Evolutionary conservation across 2,113 vertebrate species (phyloP).

Genomic region (Cervus canadensis): DNA sequence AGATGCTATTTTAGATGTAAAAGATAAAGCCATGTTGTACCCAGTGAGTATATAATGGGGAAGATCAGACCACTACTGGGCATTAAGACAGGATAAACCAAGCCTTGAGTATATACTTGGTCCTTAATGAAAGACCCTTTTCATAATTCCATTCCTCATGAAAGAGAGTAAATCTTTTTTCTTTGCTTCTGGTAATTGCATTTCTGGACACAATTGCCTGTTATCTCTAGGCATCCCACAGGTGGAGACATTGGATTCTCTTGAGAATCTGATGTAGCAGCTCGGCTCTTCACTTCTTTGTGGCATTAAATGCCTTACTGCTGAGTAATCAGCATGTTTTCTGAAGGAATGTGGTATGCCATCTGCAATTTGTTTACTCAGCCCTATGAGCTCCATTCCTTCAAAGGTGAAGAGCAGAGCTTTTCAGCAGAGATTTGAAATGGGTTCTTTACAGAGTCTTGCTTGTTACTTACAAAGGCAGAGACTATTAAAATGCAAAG

Average conservation of each 20-base stretch:
- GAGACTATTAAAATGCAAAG: conserved; percentile 48
- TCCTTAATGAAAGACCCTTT: conserved; percentile 58
- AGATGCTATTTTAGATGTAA: background rate
- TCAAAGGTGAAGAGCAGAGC: conserved; percentile 32
- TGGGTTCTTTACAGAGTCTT: background rate
- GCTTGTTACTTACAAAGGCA: background rate
- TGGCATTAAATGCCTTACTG: conserved; percentile 64
- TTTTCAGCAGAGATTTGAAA: conserved; percentile 40
- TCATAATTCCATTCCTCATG: conserved; percentile 36
- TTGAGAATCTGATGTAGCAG: conserved; percentile 53
- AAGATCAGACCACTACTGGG: conserved; percentile 41
- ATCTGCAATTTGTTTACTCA: conserved; percentile 68
- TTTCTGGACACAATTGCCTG: conserved; percentile 73
- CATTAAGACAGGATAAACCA: conserved; percentile 39
- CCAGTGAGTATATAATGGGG: background rate
- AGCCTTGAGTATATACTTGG: conserved; percentile 42
- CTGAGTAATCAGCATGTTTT: conserved; percentile 54
- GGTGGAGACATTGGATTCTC: conserved; percentile 71
- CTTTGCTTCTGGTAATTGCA: conserved; percentile 62
- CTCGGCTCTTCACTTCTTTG: conserved; percentile 65
- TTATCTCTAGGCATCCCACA: conserved; percentile 69
- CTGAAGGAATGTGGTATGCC: conserved; percentile 45
- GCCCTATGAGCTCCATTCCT: background rate
- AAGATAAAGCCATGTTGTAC: background rate
- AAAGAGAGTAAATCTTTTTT: conserved; percentile 62